Conservation (phyloP, 2,797 vertebrate genomes). For the Erithacus rubecula region DNA sequence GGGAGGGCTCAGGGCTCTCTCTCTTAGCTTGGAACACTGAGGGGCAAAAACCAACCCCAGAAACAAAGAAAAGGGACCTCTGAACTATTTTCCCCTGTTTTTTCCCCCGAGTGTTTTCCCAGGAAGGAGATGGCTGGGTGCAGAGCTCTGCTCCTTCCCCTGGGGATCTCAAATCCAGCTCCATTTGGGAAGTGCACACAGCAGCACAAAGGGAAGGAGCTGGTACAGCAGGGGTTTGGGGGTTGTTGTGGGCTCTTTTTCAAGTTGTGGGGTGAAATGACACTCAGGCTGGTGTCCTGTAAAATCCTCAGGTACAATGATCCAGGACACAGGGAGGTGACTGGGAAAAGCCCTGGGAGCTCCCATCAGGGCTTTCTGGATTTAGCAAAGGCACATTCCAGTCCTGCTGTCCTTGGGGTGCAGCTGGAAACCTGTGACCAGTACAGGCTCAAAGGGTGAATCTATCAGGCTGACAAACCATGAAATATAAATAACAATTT, state of each 20-base stretch:
- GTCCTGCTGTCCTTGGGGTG: not conserved
- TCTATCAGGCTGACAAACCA: not conserved
- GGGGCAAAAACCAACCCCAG: not conserved
- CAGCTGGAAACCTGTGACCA: not conserved
- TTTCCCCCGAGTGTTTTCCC: not conserved
- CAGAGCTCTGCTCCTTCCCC: not conserved
- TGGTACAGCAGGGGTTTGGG: not conserved
- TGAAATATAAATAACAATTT: not conserved
- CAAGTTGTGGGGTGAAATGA: not conserved
- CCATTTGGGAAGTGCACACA: not conserved
- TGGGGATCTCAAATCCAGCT: not conserved
- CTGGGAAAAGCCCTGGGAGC: not conserved
- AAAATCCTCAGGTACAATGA: not conserved
- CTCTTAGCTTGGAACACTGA: not conserved
- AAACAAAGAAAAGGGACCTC: not conserved
- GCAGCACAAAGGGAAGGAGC: not conserved
- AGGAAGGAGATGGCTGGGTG: not conserved
- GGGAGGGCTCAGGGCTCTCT: no score
- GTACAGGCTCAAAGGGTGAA: not conserved
- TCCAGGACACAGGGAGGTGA: not conserved
- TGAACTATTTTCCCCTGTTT: accelerated
- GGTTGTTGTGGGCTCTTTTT: not conserved
- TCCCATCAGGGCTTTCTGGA: not conserved
- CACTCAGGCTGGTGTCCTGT: not conserved
- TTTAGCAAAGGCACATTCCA: accelerated